Conservation (phyloP, 2,113 vertebrate genomes). For the Potamarius usumacintae region DNA sequence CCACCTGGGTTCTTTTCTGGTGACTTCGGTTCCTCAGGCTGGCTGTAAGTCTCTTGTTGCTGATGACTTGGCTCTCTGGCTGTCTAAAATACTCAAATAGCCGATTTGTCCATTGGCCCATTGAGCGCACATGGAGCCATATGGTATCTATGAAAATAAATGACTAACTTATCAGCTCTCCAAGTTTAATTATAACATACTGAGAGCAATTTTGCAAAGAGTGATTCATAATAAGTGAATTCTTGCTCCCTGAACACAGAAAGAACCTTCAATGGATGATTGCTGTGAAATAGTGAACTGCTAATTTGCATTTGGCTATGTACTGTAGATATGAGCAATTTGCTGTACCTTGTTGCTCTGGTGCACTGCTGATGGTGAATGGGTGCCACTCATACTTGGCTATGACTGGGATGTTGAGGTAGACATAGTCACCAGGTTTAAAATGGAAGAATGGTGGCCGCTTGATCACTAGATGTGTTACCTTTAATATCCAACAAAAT, state of each 20-base stretch:
- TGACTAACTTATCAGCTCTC: neutral
- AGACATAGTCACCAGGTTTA: constrained; percentile 88
- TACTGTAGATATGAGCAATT: neutral
- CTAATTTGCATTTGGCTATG: neutral
- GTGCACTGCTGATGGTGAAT: constrained; percentile 92
- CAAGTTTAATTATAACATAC: neutral
- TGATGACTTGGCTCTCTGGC: neutral
- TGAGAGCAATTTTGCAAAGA: neutral
- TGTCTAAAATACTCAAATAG: constrained; percentile 82
- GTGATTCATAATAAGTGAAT: neutral
- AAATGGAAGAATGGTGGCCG: constrained; percentile 82
- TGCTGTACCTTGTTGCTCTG: constrained; percentile 81
- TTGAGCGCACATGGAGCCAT: constrained; percentile 84
- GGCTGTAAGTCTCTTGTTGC: constrained; percentile 52
- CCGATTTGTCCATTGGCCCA: constrained; percentile 87
- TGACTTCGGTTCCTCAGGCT: constrained; percentile 60
- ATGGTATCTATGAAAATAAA: constrained; percentile 72
- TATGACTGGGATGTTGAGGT: constrained; percentile 84
- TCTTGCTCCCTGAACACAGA: neutral
- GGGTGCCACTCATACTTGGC: constrained; percentile 90
- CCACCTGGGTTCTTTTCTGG: constrained; percentile 62
- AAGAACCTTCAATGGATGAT: neutral
- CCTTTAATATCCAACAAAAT: constrained; percentile 67
- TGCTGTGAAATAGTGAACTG: neutral
- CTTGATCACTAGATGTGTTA: constrained; percentile 87